A percentile compares a stretch with the other conserved stretches of the same genome.
These are phyloP conservation scores for Henricia sp. DNA, from an alignment of 53 echinoderm and acorn worm species.

Conservation along the genomic window DNA sequence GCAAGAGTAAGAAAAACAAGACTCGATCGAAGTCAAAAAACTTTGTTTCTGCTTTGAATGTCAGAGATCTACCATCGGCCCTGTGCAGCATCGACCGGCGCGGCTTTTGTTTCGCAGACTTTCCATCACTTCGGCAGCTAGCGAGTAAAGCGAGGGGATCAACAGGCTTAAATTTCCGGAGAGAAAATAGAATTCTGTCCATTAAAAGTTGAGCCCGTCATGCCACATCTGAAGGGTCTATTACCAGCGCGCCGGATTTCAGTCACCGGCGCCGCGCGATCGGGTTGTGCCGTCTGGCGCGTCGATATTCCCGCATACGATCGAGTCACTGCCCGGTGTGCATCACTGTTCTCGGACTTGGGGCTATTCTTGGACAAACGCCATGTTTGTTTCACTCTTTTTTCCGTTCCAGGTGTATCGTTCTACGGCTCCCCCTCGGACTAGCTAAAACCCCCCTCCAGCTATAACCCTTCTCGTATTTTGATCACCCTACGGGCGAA, in stretches of 20 bases:
- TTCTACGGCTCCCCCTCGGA: slow-evolving; percentile 27
- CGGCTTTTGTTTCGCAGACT: slow-evolving; percentile 27
- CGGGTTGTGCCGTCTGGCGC: slow-evolving; percentile 27
- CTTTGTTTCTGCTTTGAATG: neutral
- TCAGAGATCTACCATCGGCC: slow-evolving; percentile 12
- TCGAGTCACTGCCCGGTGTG: slow-evolving; percentile 44
- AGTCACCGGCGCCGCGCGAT: slow-evolving; percentile 20
- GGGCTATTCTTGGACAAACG: slow-evolving; percentile 10
- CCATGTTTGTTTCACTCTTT: neutral
- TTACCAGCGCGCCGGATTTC: neutral
- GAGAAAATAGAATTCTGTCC: slow-evolving; percentile 30
- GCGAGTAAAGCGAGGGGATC: slow-evolving; percentile 4
- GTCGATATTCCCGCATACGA: slow-evolving; percentile 25
- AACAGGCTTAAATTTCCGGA: slow-evolving; percentile 29
- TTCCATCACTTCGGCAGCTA: slow-evolving; percentile 39
- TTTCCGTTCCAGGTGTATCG: slow-evolving; percentile 45
- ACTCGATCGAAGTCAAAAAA: neutral
- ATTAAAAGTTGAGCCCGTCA: slow-evolving; percentile 28
- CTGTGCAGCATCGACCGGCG: slow-evolving; percentile 33
- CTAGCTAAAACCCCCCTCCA: slow-evolving; percentile 56
- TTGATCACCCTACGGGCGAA: slow-evolving; percentile 17
- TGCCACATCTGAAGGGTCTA: neutral
- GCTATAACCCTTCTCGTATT: slow-evolving; percentile 43
- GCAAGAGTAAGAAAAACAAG: neutral
- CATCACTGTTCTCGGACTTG: slow-evolving; percentile 40